A percentile compares a stretch with the other conserved stretches of the same genome.
Evolutionary conservation across 1,140 invertebrate genomes (phyloP).

Genomic region (Penaeus japonicus): DNA sequence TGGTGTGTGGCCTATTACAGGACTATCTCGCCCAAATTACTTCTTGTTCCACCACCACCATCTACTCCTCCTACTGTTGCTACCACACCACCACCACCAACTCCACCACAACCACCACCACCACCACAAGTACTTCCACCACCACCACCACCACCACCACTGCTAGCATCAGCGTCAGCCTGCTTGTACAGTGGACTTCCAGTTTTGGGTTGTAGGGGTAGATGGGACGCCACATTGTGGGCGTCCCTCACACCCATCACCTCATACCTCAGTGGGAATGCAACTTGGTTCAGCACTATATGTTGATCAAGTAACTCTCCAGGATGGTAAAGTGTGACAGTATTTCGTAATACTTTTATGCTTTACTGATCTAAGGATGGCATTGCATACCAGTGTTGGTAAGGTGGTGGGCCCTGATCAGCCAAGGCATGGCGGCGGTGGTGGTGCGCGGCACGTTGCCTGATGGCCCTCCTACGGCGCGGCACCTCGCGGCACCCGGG

Average conservation of each 20-base stretch:
- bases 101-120: slow-evolving; percentile 54
- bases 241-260: slow-evolving; percentile 25
- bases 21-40: slow-evolving; percentile 58
- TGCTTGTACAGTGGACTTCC: slow-evolving; percentile 38
- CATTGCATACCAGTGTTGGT: not conserved
- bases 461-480: slow-evolving; percentile 54
- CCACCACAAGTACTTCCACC: slow-evolving; percentile 37
- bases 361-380: slow-evolving; percentile 20
- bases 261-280: slow-evolving; percentile 29
- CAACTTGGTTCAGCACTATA: slow-evolving; percentile 3
- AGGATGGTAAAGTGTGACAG: slow-evolving; percentile 20
- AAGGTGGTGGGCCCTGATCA: slow-evolving; percentile 23
- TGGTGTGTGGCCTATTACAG: slow-evolving; percentile 57
- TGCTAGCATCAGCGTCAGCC: slow-evolving; percentile 30
- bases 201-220: slow-evolving; percentile 35
- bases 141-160: slow-evolving; percentile 53
- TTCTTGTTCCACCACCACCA: slow-evolving; percentile 57
- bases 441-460: slow-evolving; percentile 55
- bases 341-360: not conserved
- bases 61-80: slow-evolving; percentile 58
- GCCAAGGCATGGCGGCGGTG: slow-evolving; percentile 43
- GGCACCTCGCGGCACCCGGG: slow-evolving; percentile 55
- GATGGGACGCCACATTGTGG: slow-evolving; percentile 19
- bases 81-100: slow-evolving; percentile 55
- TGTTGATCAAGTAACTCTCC: not conserved